These are phyloP conservation scores for Sinosuthora webbiana DNA, from an alignment of 2,113 vertebrate species.

Conservation along the genomic window DNA sequence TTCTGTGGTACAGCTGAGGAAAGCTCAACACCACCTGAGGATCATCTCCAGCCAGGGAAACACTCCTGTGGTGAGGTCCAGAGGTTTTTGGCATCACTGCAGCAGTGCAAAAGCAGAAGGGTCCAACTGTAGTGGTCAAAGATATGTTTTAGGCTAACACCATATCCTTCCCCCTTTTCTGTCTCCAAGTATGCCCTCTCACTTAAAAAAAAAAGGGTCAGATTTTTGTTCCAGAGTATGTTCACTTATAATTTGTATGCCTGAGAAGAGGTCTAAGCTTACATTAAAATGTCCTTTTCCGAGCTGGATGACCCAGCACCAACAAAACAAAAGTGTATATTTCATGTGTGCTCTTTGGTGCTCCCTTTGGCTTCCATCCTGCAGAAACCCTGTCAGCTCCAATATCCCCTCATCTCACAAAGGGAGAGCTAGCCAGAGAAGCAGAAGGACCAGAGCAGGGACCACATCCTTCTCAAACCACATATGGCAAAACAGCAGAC, in stretches of 20 bases:
- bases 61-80: accelerated
- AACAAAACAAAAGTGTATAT: not conserved
- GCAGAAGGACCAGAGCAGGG: not conserved
- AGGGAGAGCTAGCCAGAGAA: not conserved
- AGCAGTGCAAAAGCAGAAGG: not conserved
- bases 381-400: not conserved
- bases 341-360: not conserved
- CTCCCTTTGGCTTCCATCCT: not conserved
- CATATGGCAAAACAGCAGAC: not conserved
- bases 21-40: not conserved
- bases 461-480: not conserved
- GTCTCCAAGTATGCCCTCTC: not conserved
- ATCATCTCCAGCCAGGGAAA: not conserved
- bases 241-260: not conserved
- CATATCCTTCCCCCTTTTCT: not conserved
- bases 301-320: not conserved
- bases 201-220: not conserved
- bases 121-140: not conserved
- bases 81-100: not conserved
- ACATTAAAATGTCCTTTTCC: not conserved
- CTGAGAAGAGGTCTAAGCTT: not conserved
- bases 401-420: not conserved
- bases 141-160: not conserved
- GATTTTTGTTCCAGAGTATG: not conserved
- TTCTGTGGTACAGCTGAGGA: not conserved